phyloP scores from a whole-genome alignment of 2,888 invertebrate genomes.

The Cephus sareptanus region DNA sequence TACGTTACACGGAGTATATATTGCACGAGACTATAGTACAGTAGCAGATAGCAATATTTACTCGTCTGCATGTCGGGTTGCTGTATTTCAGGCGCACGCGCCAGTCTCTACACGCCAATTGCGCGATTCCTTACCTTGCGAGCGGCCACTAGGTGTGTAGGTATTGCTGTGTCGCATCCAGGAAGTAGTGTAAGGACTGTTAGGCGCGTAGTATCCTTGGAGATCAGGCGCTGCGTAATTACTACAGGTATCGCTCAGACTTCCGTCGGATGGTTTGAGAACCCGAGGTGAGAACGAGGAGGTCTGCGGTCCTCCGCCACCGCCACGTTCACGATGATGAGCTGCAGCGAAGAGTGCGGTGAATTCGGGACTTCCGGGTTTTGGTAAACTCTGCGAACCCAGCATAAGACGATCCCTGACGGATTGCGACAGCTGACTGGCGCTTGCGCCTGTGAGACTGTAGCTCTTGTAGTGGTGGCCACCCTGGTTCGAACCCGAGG shows the following conservation, averaged over 20 bases:
- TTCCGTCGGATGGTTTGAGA: conserved; percentile 74
- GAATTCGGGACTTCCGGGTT: conserved; percentile 79
- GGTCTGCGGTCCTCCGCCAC: conserved; percentile 49
- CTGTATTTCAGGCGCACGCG: no score
- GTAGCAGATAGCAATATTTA: no score
- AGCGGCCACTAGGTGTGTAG: conserved; percentile 64
- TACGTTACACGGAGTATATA: no score
- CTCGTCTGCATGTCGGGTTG: no score
- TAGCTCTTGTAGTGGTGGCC: conserved; percentile 86
- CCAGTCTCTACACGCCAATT: no score
- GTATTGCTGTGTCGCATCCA: conserved; percentile 85
- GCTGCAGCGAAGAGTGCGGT: conserved; percentile 71
- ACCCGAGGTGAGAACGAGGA: conserved; percentile 60
- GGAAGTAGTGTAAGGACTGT: conserved; percentile 77
- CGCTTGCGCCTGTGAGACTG: conserved; percentile 85
- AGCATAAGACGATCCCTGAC: conserved; percentile 85
- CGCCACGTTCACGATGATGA: conserved; percentile 58
- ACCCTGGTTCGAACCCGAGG: conserved; percentile 47
- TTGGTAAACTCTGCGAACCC: conserved; percentile 88
- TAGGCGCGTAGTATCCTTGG: conserved; percentile 62
- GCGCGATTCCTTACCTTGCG: conserved; percentile 46
- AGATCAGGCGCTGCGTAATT: conserved; percentile 75
- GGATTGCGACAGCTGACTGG: conserved; percentile 87
- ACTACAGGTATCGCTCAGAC: conserved; percentile 87
- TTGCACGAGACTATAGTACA: no score